Evolutionary conservation across 2,888 invertebrate genomes (phyloP).

Genomic region (Lapara coniferarum): DNA sequence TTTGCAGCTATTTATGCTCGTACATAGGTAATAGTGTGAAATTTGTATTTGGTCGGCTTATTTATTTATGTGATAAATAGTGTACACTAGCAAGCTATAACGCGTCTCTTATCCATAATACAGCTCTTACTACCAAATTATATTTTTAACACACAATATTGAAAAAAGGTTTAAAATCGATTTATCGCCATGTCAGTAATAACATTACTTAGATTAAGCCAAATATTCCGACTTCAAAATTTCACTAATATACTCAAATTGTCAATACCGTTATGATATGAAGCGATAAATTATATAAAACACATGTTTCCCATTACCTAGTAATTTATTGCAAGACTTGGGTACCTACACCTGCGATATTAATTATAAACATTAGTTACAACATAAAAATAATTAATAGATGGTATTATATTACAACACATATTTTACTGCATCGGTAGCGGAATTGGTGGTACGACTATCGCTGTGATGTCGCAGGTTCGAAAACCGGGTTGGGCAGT

Average conservation of each 20-base stretch:
- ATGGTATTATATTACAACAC: background rate
- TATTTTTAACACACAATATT: too few relatives aligned
- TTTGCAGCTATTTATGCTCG: too few relatives aligned
- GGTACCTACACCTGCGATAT: background rate
- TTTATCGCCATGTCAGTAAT: background rate
- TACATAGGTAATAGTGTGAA: too few relatives aligned
- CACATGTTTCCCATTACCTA: background rate
- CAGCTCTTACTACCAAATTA: too few relatives aligned
- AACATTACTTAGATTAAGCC: background rate
- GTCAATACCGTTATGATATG: background rate
- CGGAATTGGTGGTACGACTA: too few relatives aligned
- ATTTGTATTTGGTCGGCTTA: too few relatives aligned
- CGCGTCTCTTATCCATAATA: too few relatives aligned
- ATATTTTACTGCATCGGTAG: background rate
- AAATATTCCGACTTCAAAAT: background rate
- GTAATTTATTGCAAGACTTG: background rate
- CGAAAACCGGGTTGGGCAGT: too few relatives aligned
- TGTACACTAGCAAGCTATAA: background rate
- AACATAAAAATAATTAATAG: background rate
- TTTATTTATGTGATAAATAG: too few relatives aligned
- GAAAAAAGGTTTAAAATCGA: background rate
- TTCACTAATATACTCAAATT: slow-evolving; percentile 5
- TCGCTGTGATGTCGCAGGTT: too few relatives aligned
- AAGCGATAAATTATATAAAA: slow-evolving; percentile 11
- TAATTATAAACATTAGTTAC: background rate